Percentiles rank a stretch among this genome's conserved stretches.
phyloP scores from a whole-genome alignment of 2,888 invertebrate genomes.

The Rhimphoctona megacephalus region DNA sequence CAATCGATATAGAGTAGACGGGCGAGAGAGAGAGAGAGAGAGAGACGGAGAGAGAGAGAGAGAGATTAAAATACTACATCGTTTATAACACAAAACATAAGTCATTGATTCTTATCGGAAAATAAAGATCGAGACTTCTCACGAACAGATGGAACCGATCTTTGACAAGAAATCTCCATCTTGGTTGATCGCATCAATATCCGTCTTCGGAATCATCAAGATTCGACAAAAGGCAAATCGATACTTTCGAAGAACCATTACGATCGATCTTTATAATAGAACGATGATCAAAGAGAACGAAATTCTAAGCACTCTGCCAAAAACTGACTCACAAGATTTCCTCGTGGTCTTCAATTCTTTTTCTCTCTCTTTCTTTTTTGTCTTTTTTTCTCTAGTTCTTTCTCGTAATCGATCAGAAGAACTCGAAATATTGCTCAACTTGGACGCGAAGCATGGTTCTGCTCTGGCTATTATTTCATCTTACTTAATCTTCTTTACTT shows the following conservation, averaged over 20 bases:
- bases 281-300: slow-evolving; percentile 24
- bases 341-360: slow-evolving; percentile 23
- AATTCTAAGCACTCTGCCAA: slow-evolving; percentile 52
- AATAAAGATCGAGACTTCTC: slow-evolving; percentile 8
- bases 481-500: slow-evolving; percentile 52
- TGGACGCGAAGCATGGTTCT: slow-evolving; percentile 40
- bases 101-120: slow-evolving; percentile 57
- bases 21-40: background rate
- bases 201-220: slow-evolving; percentile 1
- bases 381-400: background rate
- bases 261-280: slow-evolving; percentile 40
- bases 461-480: slow-evolving; percentile 22
- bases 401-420: slow-evolving; percentile 60
- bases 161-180: slow-evolving; percentile 14
- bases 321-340: slow-evolving; percentile 60
- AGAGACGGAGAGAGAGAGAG: background rate
- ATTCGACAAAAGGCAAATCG: slow-evolving; percentile 14
- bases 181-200: background rate
- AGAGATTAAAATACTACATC: slow-evolving; percentile 34
- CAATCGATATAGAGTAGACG: slow-evolving; percentile 36
- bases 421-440: slow-evolving; percentile 60
- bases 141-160: slow-evolving; percentile 20
- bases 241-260: slow-evolving; percentile 30
- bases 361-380: background rate
- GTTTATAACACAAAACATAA: slow-evolving; percentile 46